Conservation (phyloP, 2,797 vertebrate genomes). For the Acrossocheilus fasciatus region DNA sequence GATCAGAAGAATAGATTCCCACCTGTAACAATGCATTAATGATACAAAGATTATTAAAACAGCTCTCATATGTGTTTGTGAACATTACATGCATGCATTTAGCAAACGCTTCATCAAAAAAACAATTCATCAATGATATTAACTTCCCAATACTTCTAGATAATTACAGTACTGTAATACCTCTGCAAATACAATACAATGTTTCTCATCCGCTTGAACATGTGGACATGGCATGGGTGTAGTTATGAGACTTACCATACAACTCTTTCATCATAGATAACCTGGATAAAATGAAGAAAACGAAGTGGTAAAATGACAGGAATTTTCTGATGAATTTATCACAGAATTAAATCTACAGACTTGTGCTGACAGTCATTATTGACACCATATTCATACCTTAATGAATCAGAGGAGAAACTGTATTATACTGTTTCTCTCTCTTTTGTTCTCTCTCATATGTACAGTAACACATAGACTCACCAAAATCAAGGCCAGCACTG, state of each 20-base stretch:
- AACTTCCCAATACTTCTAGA: neutral
- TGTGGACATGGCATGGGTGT: neutral
- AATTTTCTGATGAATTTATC: neutral
- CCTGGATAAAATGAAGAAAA: conserved; percentile 65
- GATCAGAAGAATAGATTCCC: conserved; percentile 81
- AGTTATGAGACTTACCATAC: conserved; percentile 77
- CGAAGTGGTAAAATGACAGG: neutral
- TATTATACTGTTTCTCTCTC: neutral
- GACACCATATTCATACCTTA: neutral
- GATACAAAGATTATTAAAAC: conserved; percentile 32
- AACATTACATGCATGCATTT: neutral
- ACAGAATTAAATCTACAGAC: neutral
- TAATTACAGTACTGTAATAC: neutral
- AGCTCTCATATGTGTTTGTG: neutral
- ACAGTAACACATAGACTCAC: conserved; percentile 66
- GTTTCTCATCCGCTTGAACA: neutral
- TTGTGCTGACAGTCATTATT: neutral
- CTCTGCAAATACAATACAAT: neutral
- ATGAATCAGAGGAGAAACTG: too few species aligned
- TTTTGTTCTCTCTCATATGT: neutral
- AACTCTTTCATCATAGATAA: conserved; percentile 81
- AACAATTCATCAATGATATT: neutral
- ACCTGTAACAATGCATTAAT: conserved; percentile 69
- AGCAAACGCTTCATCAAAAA: neutral
- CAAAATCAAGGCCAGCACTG: conserved; percentile 81